phyloP scores from a whole-genome alignment of 2,888 invertebrate genomes.

The Synanthedon andrenaeformis region DNA sequence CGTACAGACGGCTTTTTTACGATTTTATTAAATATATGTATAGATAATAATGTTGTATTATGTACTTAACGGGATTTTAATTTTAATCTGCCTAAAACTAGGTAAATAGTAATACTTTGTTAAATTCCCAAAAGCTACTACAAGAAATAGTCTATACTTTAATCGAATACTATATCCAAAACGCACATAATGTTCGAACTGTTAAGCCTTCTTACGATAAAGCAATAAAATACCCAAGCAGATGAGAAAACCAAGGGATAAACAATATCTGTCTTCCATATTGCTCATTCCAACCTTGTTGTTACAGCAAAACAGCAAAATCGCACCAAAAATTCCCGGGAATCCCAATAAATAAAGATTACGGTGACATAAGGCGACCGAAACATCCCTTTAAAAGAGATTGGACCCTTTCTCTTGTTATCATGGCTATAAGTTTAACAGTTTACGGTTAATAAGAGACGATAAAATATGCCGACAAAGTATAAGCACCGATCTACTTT shows the following conservation, averaged over 20 bases:
- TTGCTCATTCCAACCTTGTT: not conserved
- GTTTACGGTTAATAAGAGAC: conserved; percentile 15
- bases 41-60: too few species aligned
- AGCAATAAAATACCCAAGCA: not conserved
- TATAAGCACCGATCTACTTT: not conserved
- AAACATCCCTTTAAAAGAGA: conserved; percentile 8
- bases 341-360: conserved; percentile 19
- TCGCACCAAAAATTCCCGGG: not conserved
- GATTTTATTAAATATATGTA: too few species aligned
- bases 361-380: conserved; percentile 11
- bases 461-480: conserved; percentile 14
- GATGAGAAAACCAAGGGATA: not conserved
- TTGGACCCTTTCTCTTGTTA: not conserved
- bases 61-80: too few species aligned
- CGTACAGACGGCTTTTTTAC: too few species aligned
- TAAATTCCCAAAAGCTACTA: too few species aligned
- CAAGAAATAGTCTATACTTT: too few species aligned
- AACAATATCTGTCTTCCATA: not conserved
- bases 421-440: conserved; percentile 4
- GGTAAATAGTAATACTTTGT: too few species aligned
- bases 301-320: not conserved
- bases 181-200: too few species aligned
- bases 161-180: too few species aligned
- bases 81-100: too few species aligned
- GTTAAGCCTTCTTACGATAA: not conserved